Conservation (phyloP, 2,797 vertebrate genomes). For the Malacoctenus gilli region DNA sequence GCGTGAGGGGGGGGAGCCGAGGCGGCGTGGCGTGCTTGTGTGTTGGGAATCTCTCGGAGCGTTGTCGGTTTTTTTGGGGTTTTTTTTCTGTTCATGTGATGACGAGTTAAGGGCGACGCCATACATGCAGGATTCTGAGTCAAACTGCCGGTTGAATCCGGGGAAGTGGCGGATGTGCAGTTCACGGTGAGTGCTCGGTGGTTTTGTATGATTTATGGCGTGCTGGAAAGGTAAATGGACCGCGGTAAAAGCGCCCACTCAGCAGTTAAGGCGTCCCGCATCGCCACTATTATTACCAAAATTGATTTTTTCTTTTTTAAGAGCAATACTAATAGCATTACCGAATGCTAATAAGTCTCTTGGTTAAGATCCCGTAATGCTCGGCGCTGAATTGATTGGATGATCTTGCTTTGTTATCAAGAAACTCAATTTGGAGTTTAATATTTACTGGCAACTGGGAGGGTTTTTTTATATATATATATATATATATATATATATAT, state of each 20-base stretch:
- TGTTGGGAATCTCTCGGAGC: too few relatives aligned
- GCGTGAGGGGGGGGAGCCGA: slow-evolving; percentile 28
- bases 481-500: too few relatives aligned
- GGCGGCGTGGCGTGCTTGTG: background rate
- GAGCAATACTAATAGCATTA: background rate
- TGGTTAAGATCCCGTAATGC: background rate
- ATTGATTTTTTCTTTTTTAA: background rate
- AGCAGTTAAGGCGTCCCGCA: background rate
- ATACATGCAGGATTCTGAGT: too few relatives aligned
- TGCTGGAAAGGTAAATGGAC: background rate
- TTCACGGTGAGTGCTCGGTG: background rate
- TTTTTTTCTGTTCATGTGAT: slow-evolving; percentile 1
- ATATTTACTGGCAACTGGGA: background rate
- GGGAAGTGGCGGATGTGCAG: background rate
- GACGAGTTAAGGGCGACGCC: too few relatives aligned
- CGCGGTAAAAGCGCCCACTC: background rate
- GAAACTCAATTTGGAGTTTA: background rate
- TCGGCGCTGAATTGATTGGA: background rate
- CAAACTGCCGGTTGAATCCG: too few relatives aligned
- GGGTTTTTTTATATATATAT: too few relatives aligned
- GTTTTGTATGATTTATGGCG: background rate
- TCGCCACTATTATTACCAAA: background rate
- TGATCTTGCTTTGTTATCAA: background rate
- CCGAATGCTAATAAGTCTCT: slow-evolving; percentile 4
- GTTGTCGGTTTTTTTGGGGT: slow-evolving; percentile 10